Evolutionary conservation across 2,113 vertebrate species (phyloP).

Genomic region (Eptesicus fuscus): DNA sequence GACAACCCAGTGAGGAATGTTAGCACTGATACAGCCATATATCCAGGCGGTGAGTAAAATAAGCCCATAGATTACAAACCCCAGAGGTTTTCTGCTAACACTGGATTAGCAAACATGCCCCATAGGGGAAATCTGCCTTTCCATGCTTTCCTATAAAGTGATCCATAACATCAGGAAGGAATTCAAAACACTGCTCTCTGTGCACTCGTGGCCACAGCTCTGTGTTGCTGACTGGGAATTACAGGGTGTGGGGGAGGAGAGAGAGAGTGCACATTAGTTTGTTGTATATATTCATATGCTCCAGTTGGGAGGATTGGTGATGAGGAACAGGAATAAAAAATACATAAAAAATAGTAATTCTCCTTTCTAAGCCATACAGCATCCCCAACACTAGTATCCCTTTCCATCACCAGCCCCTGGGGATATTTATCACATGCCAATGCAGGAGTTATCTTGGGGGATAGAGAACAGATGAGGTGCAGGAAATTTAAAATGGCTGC

Average conservation of each 20-base stretch:
- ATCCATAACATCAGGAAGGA: slow-evolving; percentile 11
- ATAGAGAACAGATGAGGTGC: neutral
- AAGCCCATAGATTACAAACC: slow-evolving; percentile 63
- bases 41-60: slow-evolving; percentile 67
- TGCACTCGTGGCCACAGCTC: neutral
- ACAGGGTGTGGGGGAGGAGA: neutral
- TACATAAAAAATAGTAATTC: neutral
- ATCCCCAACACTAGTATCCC: neutral
- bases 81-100: slow-evolving; percentile 55
- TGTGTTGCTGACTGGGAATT: neutral
- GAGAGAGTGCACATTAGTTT: neutral
- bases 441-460: neutral
- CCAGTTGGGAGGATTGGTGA: neutral
- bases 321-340: neutral
- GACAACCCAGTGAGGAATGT: slow-evolving; percentile 58
- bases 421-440: neutral
- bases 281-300: neutral
- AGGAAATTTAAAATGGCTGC: neutral
- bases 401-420: neutral
- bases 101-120: slow-evolving; percentile 58
- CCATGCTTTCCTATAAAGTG: slow-evolving; percentile 24
- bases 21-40: neutral
- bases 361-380: neutral
- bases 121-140: slow-evolving; percentile 29
- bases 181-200: neutral